Percentiles rank a stretch among this genome's conserved stretches.
These are phyloP conservation scores for Psococerastis gibbosa DNA, from an alignment of 2,888 invertebrate species.

Conservation along the genomic window DNA sequence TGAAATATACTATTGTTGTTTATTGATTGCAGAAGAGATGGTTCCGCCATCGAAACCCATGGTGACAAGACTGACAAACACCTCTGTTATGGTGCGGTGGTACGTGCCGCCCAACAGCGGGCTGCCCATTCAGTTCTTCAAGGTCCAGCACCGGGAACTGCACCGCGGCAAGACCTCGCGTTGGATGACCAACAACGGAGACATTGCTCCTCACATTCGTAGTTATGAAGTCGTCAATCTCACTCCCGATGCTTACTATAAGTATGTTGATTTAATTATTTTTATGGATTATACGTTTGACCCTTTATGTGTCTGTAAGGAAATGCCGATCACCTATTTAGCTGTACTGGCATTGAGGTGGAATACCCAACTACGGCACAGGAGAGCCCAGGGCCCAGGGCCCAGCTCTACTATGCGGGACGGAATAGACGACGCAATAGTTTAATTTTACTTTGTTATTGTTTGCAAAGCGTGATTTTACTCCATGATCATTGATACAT, in stretches of 20 bases:
- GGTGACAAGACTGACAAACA: conserved; percentile 68
- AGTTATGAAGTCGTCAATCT: conserved; percentile 60
- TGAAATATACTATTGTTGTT: conserved; percentile 11
- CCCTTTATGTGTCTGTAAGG: no score
- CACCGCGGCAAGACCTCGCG: conserved; percentile 23
- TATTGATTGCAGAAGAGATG: conserved; percentile 39
- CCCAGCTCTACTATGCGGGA: no score
- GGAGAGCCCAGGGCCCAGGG: no score
- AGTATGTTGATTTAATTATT: no score
- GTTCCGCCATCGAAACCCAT: conserved; percentile 77
- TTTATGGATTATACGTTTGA: no score
- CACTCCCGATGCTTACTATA: conserved; percentile 51
- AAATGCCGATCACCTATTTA: no score
- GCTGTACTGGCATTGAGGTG: no score
- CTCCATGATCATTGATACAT: no score
- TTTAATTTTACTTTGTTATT: no score
- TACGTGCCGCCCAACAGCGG: conserved; percentile 62
- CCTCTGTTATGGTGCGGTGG: conserved; percentile 88
- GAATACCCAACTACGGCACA: no score
- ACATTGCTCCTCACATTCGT: conserved; percentile 58
- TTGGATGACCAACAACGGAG: conserved; percentile 67
- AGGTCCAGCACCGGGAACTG: conserved; percentile 56
- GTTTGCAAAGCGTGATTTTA: no score
- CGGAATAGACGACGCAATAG: no score
- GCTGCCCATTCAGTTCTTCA: conserved; percentile 70